Conservation (phyloP, 2,888 invertebrate genomes). For the Hypomecis punctinalis region DNA sequence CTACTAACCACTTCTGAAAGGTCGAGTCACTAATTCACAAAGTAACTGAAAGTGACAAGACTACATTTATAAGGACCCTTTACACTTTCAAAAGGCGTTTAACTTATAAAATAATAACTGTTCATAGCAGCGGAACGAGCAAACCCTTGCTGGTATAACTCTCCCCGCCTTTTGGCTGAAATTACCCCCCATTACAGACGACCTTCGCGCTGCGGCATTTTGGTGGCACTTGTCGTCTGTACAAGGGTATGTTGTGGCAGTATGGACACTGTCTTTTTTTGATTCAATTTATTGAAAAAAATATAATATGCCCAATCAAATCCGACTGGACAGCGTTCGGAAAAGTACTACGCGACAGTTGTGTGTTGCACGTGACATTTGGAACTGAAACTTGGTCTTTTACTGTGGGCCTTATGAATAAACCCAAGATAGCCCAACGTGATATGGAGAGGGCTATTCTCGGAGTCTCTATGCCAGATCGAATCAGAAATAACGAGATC, state of each 20-base stretch:
- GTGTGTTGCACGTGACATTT: too few species aligned
- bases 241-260: background rate
- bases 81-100: slow-evolving; percentile 11
- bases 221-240: slow-evolving; percentile 18
- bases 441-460: too few species aligned
- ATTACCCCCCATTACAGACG: slow-evolving; percentile 22
- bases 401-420: too few species aligned
- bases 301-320: too few species aligned
- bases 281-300: too few species aligned
- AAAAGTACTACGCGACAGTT: too few species aligned
- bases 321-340: too few species aligned
- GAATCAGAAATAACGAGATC: too few species aligned
- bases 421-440: too few species aligned
- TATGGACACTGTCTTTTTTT: slow-evolving; percentile 18
- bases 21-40: background rate
- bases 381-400: too few species aligned
- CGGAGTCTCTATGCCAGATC: too few species aligned
- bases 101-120: slow-evolving; percentile 16
- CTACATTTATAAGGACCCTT: background rate
- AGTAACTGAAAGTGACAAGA: slow-evolving; percentile 2
- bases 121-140: slow-evolving; percentile 4
- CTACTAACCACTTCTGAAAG: too few species aligned
- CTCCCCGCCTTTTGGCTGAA: slow-evolving; percentile 18
- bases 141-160: slow-evolving; percentile 16
- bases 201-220: slow-evolving; percentile 26